phyloP scores from a whole-genome alignment of 2,888 invertebrate species.

The Acleris sparsana region DNA sequence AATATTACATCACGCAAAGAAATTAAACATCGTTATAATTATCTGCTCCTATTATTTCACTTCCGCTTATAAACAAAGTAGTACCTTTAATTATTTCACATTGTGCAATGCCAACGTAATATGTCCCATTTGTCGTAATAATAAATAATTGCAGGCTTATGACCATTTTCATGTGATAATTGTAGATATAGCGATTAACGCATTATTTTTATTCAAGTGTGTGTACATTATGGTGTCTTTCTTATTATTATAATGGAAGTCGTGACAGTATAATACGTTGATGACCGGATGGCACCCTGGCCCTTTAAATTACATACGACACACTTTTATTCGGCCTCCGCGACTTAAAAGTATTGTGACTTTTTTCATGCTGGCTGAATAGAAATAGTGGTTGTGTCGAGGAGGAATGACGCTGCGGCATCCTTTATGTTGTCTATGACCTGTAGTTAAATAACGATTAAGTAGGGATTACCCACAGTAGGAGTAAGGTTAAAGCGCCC shows the following conservation, averaged over 20 bases:
- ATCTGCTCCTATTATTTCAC: too few species aligned
- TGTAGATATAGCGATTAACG: constrained; percentile 17
- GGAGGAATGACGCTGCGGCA: background rate
- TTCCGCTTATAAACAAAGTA: too few species aligned
- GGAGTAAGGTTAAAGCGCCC: constrained; percentile 14
- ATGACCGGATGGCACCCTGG: constrained; percentile 44
- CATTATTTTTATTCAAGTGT: constrained; percentile 21
- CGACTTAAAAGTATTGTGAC: background rate
- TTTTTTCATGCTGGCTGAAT: background rate
- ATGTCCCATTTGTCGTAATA: constrained; percentile 16
- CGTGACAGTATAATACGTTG: constrained; percentile 24
- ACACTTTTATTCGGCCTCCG: background rate
- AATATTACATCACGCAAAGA: too few species aligned
- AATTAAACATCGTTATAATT: too few species aligned
- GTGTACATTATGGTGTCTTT: constrained; percentile 21
- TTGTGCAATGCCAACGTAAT: background rate
- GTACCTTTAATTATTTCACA: too few species aligned
- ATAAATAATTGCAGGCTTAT: background rate
- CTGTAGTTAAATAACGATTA: constrained; percentile 24
- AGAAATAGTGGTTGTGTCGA: background rate
- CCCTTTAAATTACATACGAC: constrained; percentile 17
- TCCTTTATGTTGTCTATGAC: constrained; percentile 15
- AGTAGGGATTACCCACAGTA: background rate
- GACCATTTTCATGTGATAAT: constrained; percentile 3
- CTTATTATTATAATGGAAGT: constrained; percentile 23